phyloP scores from a whole-genome alignment of 2,888 invertebrate species.

The Agrotis segetum region DNA sequence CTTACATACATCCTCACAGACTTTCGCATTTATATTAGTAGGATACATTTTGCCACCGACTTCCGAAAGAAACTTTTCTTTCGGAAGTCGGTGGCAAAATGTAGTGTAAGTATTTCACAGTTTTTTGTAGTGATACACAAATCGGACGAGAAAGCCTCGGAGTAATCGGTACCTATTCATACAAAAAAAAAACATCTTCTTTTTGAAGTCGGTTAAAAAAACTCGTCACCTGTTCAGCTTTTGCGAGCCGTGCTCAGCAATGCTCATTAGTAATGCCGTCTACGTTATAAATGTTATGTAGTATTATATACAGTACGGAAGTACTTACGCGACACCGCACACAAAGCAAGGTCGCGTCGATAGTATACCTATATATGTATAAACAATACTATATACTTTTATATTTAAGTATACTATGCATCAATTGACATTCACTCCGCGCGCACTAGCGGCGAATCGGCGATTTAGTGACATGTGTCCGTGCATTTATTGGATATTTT shows the following conservation, averaged over 20 bases:
- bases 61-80: too few species aligned
- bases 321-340: slow-evolving; percentile 16
- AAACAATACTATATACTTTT: background rate
- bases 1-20: too few species aligned
- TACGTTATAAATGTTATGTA: background rate
- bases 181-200: background rate
- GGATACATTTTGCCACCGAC: too few species aligned
- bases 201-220: too few species aligned
- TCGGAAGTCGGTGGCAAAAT: too few species aligned
- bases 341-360: slow-evolving; percentile 52
- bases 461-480: slow-evolving; percentile 8
- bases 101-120: too few species aligned
- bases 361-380: background rate
- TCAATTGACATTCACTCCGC: slow-evolving; percentile 25
- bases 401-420: background rate
- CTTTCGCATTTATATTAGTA: too few species aligned
- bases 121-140: too few species aligned
- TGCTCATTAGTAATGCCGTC: background rate
- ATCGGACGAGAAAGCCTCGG: too few species aligned
- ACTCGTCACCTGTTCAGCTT: background rate
- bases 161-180: too few species aligned
- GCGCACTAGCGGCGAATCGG: background rate
- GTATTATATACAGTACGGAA: slow-evolving; percentile 38
- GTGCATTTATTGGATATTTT: background rate
- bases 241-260: background rate